Evolutionary conservation across 2,888 invertebrate species (phyloP).

Genomic region (Mythimna albipuncta): DNA sequence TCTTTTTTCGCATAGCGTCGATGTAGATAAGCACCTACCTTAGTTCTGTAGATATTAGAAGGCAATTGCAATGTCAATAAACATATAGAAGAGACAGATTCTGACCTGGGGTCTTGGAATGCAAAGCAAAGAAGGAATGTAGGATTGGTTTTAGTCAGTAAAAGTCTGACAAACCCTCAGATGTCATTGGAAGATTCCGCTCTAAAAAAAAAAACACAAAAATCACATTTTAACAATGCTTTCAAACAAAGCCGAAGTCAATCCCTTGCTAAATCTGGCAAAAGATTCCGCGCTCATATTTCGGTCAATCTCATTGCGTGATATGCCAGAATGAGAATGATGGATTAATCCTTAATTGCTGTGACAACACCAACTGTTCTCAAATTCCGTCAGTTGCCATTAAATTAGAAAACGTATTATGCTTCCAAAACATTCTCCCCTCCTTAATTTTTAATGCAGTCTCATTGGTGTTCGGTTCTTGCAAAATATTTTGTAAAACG

Average conservation of each 20-base stretch:
- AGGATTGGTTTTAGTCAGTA: too few relatives aligned
- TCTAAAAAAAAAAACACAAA: not conserved
- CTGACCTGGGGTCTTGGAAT: too few relatives aligned
- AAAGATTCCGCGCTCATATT: slow-evolving; percentile 45
- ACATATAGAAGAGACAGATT: too few relatives aligned
- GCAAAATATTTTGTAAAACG: slow-evolving; percentile 28
- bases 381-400: slow-evolving; percentile 63
- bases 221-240: not conserved
- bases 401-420: slow-evolving; percentile 49
- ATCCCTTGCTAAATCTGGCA: slow-evolving; percentile 24
- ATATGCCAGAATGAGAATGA: slow-evolving; percentile 62
- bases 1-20: too few relatives aligned
- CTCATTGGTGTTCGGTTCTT: slow-evolving; percentile 3
- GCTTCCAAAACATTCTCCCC: slow-evolving; percentile 38
- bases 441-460: slow-evolving; percentile 48
- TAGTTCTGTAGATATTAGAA: too few relatives aligned
- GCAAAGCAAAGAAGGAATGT: too few relatives aligned
- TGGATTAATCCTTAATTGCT: slow-evolving; percentile 72
- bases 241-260: not conserved
- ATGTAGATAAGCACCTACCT: too few relatives aligned
- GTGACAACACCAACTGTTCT: slow-evolving; percentile 73
- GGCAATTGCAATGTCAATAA: too few relatives aligned
- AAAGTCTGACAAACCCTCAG: too few relatives aligned
- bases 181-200: too few relatives aligned
- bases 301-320: slow-evolving; percentile 48